Evolutionary conservation across 2,113 vertebrate species (phyloP).

Genomic region (Eubucco bourcierii): DNA sequence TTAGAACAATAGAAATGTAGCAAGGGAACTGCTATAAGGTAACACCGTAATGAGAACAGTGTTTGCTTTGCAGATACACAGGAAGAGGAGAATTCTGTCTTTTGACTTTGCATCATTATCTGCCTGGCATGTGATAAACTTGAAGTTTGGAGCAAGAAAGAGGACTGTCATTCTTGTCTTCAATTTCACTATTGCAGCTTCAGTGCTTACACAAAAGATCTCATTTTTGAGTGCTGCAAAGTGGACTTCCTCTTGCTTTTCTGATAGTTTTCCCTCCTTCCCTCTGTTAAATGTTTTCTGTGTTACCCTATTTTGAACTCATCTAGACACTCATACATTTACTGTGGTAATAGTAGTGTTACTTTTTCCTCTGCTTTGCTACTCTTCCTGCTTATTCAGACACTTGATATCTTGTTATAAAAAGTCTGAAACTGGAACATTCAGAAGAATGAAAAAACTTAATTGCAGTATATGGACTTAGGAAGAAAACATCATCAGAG

Average conservation of each 20-base stretch:
- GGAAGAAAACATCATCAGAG: background rate
- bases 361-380: background rate
- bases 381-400: background rate
- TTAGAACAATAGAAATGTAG: background rate
- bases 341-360: background rate
- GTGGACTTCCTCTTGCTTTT: background rate
- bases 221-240: background rate
- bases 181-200: background rate
- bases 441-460: accelerated
- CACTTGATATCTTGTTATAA: background rate
- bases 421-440: background rate
- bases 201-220: background rate
- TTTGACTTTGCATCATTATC: background rate
- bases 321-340: background rate
- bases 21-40: background rate
- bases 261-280: background rate
- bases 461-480: background rate
- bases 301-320: accelerated
- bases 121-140: background rate
- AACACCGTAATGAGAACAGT: accelerated
- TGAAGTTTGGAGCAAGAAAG: background rate
- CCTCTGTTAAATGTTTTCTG: background rate
- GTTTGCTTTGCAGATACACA: background rate
- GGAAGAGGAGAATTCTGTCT: background rate
- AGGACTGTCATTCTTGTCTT: accelerated